Percentiles rank a stretch among this genome's conserved stretches.
Conservation (phyloP, 2,888 invertebrate species). For the Callyntrura sp. region DNA sequence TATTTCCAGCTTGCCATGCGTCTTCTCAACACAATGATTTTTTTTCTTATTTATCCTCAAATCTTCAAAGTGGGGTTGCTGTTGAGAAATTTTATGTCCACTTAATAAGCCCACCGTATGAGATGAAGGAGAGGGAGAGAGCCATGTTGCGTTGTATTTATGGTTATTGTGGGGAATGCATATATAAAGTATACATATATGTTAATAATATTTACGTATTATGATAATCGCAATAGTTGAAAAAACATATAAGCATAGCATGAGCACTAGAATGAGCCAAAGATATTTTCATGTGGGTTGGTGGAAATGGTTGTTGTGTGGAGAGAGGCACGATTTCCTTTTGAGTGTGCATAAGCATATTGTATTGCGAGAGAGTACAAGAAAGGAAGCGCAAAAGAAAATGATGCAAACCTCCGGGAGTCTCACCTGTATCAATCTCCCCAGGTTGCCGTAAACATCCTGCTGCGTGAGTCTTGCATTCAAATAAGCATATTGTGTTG, state of each 20-base stretch:
- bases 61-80: constrained; percentile 61
- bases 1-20: not conserved
- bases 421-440: constrained; percentile 83
- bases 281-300: too few species aligned
- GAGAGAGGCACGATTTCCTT: not conserved
- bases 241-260: constrained; percentile 22
- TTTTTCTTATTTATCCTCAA: constrained; percentile 38
- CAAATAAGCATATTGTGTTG: constrained; percentile 45
- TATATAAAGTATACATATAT: constrained; percentile 3
- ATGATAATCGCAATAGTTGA: constrained; percentile 20
- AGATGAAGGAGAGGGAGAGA: not conserved
- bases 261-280: not conserved
- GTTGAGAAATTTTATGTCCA: constrained; percentile 69
- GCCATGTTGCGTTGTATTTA: constrained; percentile 13
- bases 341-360: not conserved
- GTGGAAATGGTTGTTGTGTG: constrained; percentile 8
- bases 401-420: constrained; percentile 79
- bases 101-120: constrained; percentile 69
- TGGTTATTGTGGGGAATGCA: constrained; percentile 24
- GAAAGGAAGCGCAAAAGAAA: constrained; percentile 69
- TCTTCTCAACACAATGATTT: constrained; percentile 19
- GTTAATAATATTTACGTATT: constrained; percentile 24
- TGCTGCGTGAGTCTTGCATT: constrained; percentile 82
- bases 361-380: not conserved
- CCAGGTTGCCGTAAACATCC: constrained; percentile 84